Conservation (phyloP, 1,140 invertebrate genomes). For the Conopomorpha cramerella region DNA sequence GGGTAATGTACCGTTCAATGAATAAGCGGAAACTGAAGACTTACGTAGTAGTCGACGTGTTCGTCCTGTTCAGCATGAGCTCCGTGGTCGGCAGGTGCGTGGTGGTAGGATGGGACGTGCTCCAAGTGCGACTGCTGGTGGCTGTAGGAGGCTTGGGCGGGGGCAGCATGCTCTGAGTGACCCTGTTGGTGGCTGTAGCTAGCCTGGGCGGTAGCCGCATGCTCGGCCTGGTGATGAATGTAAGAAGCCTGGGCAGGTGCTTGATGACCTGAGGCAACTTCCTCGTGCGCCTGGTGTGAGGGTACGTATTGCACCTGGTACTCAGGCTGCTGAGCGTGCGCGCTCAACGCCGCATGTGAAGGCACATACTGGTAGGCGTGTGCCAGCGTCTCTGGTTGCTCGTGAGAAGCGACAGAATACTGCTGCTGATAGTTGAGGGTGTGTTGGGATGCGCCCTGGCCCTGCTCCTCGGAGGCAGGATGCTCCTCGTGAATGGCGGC, state of each 20-base stretch:
- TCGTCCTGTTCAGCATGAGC: constrained; percentile 25
- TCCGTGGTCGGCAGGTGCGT: not conserved
- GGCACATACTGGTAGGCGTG: constrained; percentile 17
- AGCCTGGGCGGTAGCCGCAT: not conserved
- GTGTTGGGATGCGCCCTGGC: constrained; percentile 17
- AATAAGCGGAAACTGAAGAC: constrained; percentile 11
- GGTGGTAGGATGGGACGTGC: not conserved
- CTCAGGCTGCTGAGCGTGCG: not conserved
- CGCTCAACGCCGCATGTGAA: not conserved
- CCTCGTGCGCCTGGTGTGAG: constrained; percentile 1
- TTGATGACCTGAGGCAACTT: too few species aligned
- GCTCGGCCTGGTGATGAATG: too few species aligned
- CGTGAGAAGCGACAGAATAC: constrained; percentile 16
- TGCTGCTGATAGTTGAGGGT: constrained; percentile 28
- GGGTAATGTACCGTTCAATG: not conserved
- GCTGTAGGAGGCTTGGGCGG: not conserved
- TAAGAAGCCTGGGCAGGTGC: too few species aligned
- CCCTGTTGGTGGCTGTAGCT: too few species aligned
- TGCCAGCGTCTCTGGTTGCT: constrained; percentile 22
- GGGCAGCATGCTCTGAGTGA: not conserved
- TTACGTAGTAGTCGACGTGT: constrained; percentile 50
- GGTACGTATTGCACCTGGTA: constrained; percentile 1
- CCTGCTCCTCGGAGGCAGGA: constrained; percentile 11
- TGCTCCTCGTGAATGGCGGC: constrained; percentile 26
- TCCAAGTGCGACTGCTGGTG: not conserved